Evolutionary conservation across 2,888 invertebrate species (phyloP).

Genomic region (Agrotis ipsilon): DNA sequence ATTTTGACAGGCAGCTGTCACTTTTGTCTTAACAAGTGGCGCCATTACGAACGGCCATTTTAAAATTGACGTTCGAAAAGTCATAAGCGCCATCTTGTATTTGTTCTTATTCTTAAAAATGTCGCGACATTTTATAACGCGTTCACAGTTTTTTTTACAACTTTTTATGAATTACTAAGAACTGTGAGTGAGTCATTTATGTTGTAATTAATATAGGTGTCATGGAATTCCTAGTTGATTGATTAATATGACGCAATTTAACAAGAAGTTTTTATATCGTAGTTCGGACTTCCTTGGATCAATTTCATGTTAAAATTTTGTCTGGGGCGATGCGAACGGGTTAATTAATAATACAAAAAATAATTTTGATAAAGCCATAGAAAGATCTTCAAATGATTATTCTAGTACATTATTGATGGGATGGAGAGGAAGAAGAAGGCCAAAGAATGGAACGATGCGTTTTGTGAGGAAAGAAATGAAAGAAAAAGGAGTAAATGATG

Average conservation of each 20-base stretch:
- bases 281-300: neutral
- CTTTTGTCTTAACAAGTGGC: neutral
- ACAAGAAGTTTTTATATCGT: slow-evolving; percentile 6
- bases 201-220: slow-evolving; percentile 15
- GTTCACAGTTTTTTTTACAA: slow-evolving; percentile 39
- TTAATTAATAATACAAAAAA: too few relatives aligned
- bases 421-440: too few relatives aligned
- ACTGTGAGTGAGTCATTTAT: slow-evolving; percentile 37
- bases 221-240: slow-evolving; percentile 32
- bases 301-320: neutral
- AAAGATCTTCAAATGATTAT: too few relatives aligned
- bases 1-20: slow-evolving; percentile 20
- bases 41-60: slow-evolving; percentile 2
- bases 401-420: too few relatives aligned
- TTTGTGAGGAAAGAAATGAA: too few relatives aligned
- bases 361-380: too few relatives aligned
- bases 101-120: neutral
- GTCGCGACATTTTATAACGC: slow-evolving; percentile 20
- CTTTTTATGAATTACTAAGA: slow-evolving; percentile 40
- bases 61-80: neutral
- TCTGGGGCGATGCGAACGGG: too few relatives aligned
- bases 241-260: slow-evolving; percentile 48
- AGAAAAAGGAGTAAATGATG: too few relatives aligned
- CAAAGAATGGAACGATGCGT: too few relatives aligned
- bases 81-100: slow-evolving; percentile 1